These are phyloP conservation scores for Oryzias celebensis DNA, from an alignment of 2,113 vertebrate genomes.

Conservation along the genomic window DNA sequence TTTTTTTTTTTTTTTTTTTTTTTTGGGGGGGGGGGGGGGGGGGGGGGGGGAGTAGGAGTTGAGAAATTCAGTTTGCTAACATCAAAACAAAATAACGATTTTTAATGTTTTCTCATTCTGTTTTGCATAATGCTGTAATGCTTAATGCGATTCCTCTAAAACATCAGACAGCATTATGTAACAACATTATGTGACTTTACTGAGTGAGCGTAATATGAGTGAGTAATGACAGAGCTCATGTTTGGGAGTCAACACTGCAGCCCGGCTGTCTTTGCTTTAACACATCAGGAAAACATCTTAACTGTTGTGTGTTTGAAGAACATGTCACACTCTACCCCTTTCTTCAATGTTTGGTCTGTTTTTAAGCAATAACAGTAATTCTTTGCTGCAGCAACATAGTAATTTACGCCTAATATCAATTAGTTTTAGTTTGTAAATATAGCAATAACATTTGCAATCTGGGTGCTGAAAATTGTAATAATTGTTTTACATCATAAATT, in stretches of 20 bases:
- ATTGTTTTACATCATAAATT: background rate
- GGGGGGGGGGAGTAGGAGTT: background rate
- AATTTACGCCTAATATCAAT: background rate
- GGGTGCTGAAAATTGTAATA: background rate
- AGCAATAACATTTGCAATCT: background rate
- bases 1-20: too few relatives aligned
- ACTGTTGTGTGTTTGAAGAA: background rate
- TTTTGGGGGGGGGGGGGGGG: background rate
- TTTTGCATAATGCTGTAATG: conserved; percentile 5
- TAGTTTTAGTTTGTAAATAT: background rate
- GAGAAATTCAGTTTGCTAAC: background rate
- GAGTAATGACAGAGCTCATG: conserved; percentile 53
- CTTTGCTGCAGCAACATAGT: background rate
- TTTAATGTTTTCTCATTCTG: background rate
- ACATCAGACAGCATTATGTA: conserved; percentile 57
- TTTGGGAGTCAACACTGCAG: conserved; percentile 17
- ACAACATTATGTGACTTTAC: conserved; percentile 47
- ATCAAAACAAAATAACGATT: conserved; percentile 14
- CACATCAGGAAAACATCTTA: background rate
- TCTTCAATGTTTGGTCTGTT: background rate
- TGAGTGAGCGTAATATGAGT: conserved; percentile 54
- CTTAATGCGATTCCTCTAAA: conserved; percentile 12
- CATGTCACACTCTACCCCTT: background rate
- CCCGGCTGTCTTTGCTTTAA: background rate
- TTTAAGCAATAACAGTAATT: background rate